Percentiles rank a stretch among this genome's conserved stretches.
These are phyloP conservation scores for Bufo gargarizans DNA, from an alignment of 2,113 vertebrate species.

Conservation along the genomic window DNA sequence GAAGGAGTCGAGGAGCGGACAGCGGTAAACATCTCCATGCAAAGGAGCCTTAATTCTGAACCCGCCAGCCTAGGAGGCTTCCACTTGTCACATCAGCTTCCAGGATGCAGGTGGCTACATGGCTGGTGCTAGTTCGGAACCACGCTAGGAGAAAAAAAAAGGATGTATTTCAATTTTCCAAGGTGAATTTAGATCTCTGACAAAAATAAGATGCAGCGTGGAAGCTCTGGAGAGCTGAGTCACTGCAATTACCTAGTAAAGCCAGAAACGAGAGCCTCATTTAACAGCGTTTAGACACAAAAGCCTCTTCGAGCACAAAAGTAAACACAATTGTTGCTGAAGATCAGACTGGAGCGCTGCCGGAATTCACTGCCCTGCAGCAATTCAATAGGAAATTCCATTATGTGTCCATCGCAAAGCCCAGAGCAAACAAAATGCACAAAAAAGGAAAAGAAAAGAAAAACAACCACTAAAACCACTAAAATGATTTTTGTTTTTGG, in stretches of 20 bases:
- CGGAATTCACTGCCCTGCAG: slow-evolving; percentile 31
- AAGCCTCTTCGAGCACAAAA: slow-evolving; percentile 50
- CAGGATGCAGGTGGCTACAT: slow-evolving; percentile 64
- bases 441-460: background rate
- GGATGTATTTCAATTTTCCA: slow-evolving; percentile 60
- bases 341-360: slow-evolving; percentile 31
- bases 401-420: background rate
- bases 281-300: slow-evolving; percentile 58
- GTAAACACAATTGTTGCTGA: slow-evolving; percentile 44
- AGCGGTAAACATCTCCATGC: slow-evolving; percentile 68
- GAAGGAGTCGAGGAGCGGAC: slow-evolving; percentile 74
- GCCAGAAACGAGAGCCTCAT: background rate
- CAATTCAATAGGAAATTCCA: slow-evolving; percentile 41
- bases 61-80: slow-evolving; percentile 70
- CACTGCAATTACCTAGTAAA: slow-evolving; percentile 13
- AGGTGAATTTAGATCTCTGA: slow-evolving; percentile 66
- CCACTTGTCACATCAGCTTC: slow-evolving; percentile 80
- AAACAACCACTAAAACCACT: background rate
- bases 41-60: slow-evolving; percentile 70
- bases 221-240: background rate
- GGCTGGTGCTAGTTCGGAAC: slow-evolving; percentile 61
- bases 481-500: background rate
- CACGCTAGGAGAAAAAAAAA: slow-evolving; percentile 54
- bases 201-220: background rate
- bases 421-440: background rate